Conservation (phyloP, 2,888 invertebrate species). For the Mallateleia sp. region DNA sequence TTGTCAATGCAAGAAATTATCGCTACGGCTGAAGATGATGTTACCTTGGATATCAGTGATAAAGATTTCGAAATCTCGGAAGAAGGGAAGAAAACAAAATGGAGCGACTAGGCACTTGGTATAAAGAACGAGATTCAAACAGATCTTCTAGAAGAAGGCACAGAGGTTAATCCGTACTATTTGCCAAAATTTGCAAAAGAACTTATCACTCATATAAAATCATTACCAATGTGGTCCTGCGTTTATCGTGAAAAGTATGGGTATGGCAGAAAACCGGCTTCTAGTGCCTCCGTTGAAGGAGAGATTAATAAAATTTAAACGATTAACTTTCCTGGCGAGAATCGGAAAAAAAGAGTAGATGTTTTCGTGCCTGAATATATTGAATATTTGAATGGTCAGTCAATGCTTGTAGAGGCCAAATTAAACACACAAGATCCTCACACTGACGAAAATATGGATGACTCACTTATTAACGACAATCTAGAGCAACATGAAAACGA, state of each 20-base stretch:
- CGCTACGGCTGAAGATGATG: not conserved
- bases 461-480: no score
- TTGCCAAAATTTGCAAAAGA: not conserved
- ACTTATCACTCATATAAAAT: constrained; percentile 13
- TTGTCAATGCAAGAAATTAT: not conserved
- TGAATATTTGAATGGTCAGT: constrained; percentile 1
- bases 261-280: constrained; percentile 51
- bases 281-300: constrained; percentile 47
- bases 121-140: not conserved
- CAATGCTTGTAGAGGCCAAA: not conserved
- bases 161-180: constrained; percentile 12
- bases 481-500: no score
- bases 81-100: not conserved
- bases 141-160: not conserved
- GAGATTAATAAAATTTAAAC: constrained; percentile 52
- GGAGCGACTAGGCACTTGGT: constrained; percentile 1
- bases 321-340: not conserved
- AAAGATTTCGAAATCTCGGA: no score
- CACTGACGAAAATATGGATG: not conserved
- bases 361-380: constrained; percentile 21
- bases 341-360: constrained; percentile 37
- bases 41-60: no score
- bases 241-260: constrained; percentile 4
- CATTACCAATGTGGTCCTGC: constrained; percentile 35
- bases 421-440: no score